These are phyloP conservation scores for Macroglossus sobrinus DNA, from an alignment of 2,113 vertebrate species.

Conservation along the genomic window DNA sequence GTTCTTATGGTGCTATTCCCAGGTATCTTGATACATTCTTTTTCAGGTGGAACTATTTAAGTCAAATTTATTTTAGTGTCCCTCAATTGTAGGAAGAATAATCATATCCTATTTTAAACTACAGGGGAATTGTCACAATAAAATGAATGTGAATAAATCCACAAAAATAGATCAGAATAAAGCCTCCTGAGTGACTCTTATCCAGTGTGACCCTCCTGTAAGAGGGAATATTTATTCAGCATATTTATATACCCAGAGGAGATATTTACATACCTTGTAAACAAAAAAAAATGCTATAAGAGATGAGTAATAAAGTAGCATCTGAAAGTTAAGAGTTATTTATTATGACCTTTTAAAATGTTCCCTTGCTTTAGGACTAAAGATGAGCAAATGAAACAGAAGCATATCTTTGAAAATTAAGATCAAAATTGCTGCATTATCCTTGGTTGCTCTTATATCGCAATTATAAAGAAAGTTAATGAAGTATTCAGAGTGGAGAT, in stretches of 20 bases:
- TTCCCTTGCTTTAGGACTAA: slow-evolving; percentile 12
- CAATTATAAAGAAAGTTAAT: neutral
- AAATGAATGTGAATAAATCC: slow-evolving; percentile 47
- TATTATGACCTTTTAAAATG: slow-evolving; percentile 13
- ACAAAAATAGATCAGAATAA: slow-evolving; percentile 50
- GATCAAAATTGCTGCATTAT: neutral
- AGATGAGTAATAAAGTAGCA: slow-evolving; percentile 2
- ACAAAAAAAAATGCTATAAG: slow-evolving; percentile 22
- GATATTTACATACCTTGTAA: slow-evolving; percentile 43
- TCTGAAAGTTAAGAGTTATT: slow-evolving; percentile 32
- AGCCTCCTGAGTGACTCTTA: slow-evolving; percentile 27
- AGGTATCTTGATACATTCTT: slow-evolving; percentile 23
- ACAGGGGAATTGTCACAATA: slow-evolving; percentile 42
- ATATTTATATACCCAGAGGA: slow-evolving; percentile 19
- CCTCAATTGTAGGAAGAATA: slow-evolving; percentile 51
- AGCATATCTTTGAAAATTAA: slow-evolving; percentile 31
- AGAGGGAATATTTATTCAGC: slow-evolving; percentile 38
- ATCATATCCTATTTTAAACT: slow-evolving; percentile 49
- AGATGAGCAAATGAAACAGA: slow-evolving; percentile 13
- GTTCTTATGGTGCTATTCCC: slow-evolving; percentile 8
- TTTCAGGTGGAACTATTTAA: slow-evolving; percentile 60
- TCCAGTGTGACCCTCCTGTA: slow-evolving; percentile 4
- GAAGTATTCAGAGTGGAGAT: slow-evolving; percentile 8
- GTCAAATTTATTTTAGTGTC: slow-evolving; percentile 60
- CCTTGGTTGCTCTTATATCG: neutral